Percentiles rank a stretch among this genome's conserved stretches.
Conservation (phyloP, 2,797 vertebrate species). For the Neostethus bicornis region DNA sequence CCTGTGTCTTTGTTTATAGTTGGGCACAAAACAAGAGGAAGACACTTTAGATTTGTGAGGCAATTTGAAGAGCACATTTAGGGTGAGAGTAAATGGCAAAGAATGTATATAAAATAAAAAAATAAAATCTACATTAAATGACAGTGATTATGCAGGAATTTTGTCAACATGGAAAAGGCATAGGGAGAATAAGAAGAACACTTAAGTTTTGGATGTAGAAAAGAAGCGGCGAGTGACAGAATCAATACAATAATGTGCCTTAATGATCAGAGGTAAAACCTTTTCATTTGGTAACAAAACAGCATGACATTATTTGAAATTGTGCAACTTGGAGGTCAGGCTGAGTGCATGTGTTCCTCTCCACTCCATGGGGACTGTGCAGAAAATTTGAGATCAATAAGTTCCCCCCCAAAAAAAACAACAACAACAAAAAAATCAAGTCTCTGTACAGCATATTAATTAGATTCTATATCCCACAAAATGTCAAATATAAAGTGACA, state of each 20-base stretch:
- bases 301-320: slow-evolving; percentile 63
- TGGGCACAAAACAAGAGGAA: slow-evolving; percentile 60
- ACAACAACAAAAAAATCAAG: slow-evolving; percentile 5
- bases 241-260: slow-evolving; percentile 70
- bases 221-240: slow-evolving; percentile 50
- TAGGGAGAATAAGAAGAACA: slow-evolving; percentile 68
- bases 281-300: slow-evolving; percentile 67
- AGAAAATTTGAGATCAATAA: slow-evolving; percentile 47
- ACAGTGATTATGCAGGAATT: slow-evolving; percentile 57
- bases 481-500: slow-evolving; percentile 73
- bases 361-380: slow-evolving; percentile 59
- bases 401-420: slow-evolving; percentile 22
- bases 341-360: slow-evolving; percentile 74
- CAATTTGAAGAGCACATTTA: slow-evolving; percentile 54
- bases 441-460: slow-evolving; percentile 71
- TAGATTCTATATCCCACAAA: slow-evolving; percentile 56
- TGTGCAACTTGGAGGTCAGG: slow-evolving; percentile 72
- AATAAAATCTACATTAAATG: slow-evolving; percentile 53
- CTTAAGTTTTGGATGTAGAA: slow-evolving; percentile 58
- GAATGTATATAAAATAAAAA: slow-evolving; percentile 12
- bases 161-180: slow-evolving; percentile 60
- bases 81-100: slow-evolving; percentile 36
- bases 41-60: slow-evolving; percentile 63
- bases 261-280: slow-evolving; percentile 71
- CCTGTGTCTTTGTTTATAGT: slow-evolving; percentile 40